Evolutionary conservation across 1,140 invertebrate species (phyloP), one percentile per base, ranked within the genome.

Genomic region (Gonioctena quinquepunctata): DNA sequence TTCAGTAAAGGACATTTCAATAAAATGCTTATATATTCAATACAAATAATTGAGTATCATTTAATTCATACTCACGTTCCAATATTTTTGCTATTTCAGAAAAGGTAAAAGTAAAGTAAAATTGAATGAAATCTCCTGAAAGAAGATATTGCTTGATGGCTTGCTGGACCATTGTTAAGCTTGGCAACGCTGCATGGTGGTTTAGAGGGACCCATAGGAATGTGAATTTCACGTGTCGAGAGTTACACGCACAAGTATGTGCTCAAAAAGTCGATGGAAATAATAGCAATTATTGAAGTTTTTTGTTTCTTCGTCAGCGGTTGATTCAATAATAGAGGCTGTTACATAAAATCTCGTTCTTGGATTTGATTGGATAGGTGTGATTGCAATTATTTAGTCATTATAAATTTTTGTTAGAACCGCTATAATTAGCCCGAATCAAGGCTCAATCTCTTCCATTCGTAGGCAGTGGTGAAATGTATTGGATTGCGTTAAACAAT

Each of bases 161-260:
- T n/a, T n/a, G n/a, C n/a, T n/a, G n/a, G n/a, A n/a, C n/a, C n/a
- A n/a, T n/a, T n/a, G n/a, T n/a, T n/a, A n/a, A n/a, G n/a, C n/a
- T 8, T 62, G 60, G 63, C 63, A 66, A 54, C 63, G n/a, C 16
- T 48, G 63, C 4, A 1, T 11, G 21, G 21, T 16, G 25, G 62
- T 27, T 66, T 54, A 21, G 22, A 65, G 63, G 21, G 48, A 54
- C 33, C 60, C 60, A 64, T 54, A 66, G 48, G 68, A 68, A 68
- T 68, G 68, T 63, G 69, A 66, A 66, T 66, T 60, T 66, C 69
- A 66, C 62, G 68, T 70, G 68, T 69, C 26, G 67, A 61, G 25
- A 19, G 54, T 68, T 68, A 61, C 66, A 61, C 66, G 28, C 22
- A 42, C 11, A 68, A 68, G 57, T 61, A 60, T 68, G 28, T 66